Conservation (phyloP, 2,888 invertebrate species). For the Dynastes maya region DNA sequence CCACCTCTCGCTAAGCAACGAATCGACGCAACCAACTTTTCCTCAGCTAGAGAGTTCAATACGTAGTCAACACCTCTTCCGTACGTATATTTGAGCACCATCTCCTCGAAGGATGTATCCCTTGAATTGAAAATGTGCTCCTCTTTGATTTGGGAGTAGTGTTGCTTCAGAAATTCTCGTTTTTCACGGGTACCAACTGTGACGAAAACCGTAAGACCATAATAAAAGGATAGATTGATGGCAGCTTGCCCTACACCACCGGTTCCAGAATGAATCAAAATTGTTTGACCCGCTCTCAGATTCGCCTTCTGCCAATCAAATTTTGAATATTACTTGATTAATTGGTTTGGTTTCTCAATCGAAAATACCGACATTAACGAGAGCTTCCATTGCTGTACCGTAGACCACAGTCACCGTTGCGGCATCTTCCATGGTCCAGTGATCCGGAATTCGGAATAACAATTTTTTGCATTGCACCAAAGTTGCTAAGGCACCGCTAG, state of each 20-base stretch:
- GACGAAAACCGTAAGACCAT: constrained; percentile 83
- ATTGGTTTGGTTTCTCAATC: neutral
- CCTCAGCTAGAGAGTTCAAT: constrained; percentile 91
- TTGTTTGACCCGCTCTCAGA: constrained; percentile 58
- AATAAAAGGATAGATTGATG: constrained; percentile 77
- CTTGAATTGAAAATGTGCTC: constrained; percentile 89
- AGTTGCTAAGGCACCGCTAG: constrained; percentile 75
- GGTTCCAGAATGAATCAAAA: constrained; percentile 75
- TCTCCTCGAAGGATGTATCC: constrained; percentile 89
- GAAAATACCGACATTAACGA: constrained; percentile 67
- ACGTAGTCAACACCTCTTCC: constrained; percentile 94
- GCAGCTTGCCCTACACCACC: constrained; percentile 86
- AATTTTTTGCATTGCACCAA: constrained; percentile 72
- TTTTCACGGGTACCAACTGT: constrained; percentile 91
- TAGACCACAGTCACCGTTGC: constrained; percentile 86
- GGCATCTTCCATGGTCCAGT: constrained; percentile 83
- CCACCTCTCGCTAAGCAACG: constrained; percentile 76
- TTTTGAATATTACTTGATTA: neutral
- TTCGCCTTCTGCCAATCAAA: constrained; percentile 58
- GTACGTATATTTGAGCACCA: constrained; percentile 84
- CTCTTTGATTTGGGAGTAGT: constrained; percentile 81
- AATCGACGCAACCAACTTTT: constrained; percentile 84
- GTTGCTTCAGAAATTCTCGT: constrained; percentile 84
- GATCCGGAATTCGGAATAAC: constrained; percentile 77
- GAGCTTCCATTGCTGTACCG: constrained; percentile 71